These are phyloP conservation scores for Toxotes lorentzi DNA, from an alignment of 2,797 vertebrate genomes.

Conservation along the genomic window DNA sequence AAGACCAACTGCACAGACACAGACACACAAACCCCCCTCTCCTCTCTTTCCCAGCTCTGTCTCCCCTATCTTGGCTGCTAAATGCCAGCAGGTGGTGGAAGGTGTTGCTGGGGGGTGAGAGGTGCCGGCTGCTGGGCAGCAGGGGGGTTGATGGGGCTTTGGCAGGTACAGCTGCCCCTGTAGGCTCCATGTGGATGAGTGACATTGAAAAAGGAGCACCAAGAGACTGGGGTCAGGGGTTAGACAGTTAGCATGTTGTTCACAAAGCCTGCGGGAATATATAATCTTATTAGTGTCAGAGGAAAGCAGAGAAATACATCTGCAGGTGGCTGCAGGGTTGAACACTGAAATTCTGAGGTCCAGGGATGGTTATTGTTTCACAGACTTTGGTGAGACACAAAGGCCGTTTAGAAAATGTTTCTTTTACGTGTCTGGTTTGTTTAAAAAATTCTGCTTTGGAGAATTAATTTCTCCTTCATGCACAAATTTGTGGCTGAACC, in stretches of 20 bases:
- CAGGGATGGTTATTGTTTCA: constrained; percentile 12
- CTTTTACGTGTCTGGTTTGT: not conserved
- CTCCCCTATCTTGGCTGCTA: constrained; percentile 31
- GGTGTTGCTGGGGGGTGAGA: constrained; percentile 50
- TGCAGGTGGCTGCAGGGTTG: constrained; percentile 22
- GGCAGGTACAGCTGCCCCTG: constrained; percentile 59
- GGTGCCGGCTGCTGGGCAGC: constrained; percentile 50
- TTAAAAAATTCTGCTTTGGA: too few relatives aligned
- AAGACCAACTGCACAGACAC: not conserved
- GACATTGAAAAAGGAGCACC: constrained; percentile 61
- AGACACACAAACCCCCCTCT: not conserved
- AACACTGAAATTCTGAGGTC: not conserved
- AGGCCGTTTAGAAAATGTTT: not conserved
- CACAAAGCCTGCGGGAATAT: constrained; percentile 43
- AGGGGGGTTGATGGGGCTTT: constrained; percentile 44
- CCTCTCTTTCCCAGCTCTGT: not conserved
- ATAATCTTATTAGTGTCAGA: constrained; percentile 56
- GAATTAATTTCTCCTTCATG: too few relatives aligned
- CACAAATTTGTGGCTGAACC: too few relatives aligned
- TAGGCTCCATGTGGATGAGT: constrained; percentile 53
- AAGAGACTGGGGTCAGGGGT: constrained; percentile 63
- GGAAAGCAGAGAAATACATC: constrained; percentile 19
- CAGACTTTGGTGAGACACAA: not conserved
- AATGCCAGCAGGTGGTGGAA: constrained; percentile 40
- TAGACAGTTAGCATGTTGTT: constrained; percentile 61